These are phyloP conservation scores for Steinernema feltiae DNA, from an alignment of 1,140 invertebrate species.

Conservation along the genomic window DNA sequence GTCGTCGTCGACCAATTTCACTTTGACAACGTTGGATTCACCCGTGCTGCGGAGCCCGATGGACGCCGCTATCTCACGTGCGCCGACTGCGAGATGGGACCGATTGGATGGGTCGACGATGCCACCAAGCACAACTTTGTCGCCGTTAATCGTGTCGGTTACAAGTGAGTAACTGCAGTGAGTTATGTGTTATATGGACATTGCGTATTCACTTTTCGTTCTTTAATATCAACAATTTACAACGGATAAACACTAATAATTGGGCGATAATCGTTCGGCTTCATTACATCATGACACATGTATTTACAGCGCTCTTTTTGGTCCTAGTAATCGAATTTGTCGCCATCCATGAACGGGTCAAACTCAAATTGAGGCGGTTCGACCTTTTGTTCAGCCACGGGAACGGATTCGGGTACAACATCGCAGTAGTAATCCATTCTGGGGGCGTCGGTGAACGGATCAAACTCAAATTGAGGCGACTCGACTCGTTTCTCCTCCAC, in stretches of 20 bases:
- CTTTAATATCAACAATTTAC: too few relatives aligned
- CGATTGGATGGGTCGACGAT: slow-evolving; percentile 2
- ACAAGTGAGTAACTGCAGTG: background rate
- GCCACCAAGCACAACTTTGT: background rate
- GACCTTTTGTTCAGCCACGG: too few relatives aligned
- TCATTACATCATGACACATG: background rate
- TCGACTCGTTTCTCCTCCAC: too few relatives aligned
- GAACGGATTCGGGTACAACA: too few relatives aligned
- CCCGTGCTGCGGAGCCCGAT: background rate
- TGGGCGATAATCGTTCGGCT: too few relatives aligned
- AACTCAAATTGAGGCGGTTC: too few relatives aligned
- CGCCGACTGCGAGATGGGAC: background rate
- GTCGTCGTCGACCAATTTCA: background rate
- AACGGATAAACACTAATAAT: too few relatives aligned
- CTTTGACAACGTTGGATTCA: slow-evolving; percentile 6
- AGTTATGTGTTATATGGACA: background rate
- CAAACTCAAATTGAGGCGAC: too few relatives aligned
- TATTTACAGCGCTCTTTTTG: background rate
- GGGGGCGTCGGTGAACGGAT: too few relatives aligned
- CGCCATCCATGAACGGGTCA: background rate
- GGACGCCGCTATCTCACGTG: background rate
- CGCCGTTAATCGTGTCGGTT: background rate
- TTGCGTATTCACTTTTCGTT: background rate
- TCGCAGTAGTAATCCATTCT: too few relatives aligned
- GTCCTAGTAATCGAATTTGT: background rate